Evolutionary conservation across 2,113 vertebrate genomes (phyloP), one percentile per base, ranked within the genome.

Genomic region (Paradoxurus hermaphroditus): DNA sequence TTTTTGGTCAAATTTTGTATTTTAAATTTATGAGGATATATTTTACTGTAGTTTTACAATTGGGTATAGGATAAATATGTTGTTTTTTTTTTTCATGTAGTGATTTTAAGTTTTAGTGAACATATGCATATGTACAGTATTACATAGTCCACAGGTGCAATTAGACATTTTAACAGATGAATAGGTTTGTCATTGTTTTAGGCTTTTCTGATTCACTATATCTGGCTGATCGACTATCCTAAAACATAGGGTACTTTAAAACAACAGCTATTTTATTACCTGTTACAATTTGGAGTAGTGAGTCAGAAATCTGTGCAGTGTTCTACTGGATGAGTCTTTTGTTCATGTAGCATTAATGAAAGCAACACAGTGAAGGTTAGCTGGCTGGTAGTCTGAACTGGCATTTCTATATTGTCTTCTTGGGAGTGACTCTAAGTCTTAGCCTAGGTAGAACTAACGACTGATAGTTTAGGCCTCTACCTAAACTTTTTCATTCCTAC

Each of bases 41-140:
- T 88, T 92, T 83, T 88, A 77, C 25, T 87, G 8, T 70, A 44
- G 19, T 46, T 72, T 88, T 65, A 65, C 83, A 94, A 65, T 46
- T 39, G 31, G 1, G 4, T 34, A 44, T 79, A 59, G 44, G 9
- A 44, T 56, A 53, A 29, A 46, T 29, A 9, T 31, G 9, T 23
- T 59, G 56, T 23, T 25, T 59, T 59, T 5, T 59, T 5, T 59
- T 59, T 59, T 59, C 8, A 9, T 15, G 4, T 21, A n/a, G 62
- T 87, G 16, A 53, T 44, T 86, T 94, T 91, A 29, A 41, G 2
- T 31, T 91, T 93, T 23, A 83, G 15, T 59, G 29, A 34, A 44
- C 7, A 63, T 82, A 75, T 51, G 29, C 14, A 39, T 39, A 13
- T 1, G 23, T n/a, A 39, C 13, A 44, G 18, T 41, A 56, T 79